phyloP scores from a whole-genome alignment of 2,113 vertebrate species.

The Oreochromis tanganicae region DNA sequence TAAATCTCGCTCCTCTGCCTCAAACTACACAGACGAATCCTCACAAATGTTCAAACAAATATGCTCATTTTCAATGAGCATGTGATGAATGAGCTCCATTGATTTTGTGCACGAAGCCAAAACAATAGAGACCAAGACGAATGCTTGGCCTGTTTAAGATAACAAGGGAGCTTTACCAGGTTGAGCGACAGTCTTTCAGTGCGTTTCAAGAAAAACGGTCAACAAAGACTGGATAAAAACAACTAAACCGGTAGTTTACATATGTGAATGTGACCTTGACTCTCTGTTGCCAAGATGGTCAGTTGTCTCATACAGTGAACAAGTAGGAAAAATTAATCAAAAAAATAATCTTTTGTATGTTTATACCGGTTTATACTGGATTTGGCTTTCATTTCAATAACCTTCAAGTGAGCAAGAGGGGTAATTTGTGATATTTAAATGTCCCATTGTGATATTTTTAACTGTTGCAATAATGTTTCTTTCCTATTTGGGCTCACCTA shows the following conservation, averaged over 20 bases:
- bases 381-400: background rate
- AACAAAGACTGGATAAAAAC: background rate
- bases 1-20: conserved; percentile 30
- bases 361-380: background rate
- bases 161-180: conserved; percentile 7
- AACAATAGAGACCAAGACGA: conserved; percentile 60
- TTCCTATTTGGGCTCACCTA: background rate
- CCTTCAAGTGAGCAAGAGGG: background rate
- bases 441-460: background rate
- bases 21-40: conserved; percentile 15
- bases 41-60: conserved; percentile 56
- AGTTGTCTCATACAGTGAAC: background rate
- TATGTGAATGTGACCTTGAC: background rate
- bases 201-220: background rate
- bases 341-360: background rate
- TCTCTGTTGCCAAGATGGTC: background rate
- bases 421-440: background rate
- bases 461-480: background rate
- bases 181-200: background rate
- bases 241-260: background rate
- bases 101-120: conserved; percentile 43
- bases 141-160: conserved; percentile 38
- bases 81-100: conserved; percentile 59
- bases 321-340: background rate
- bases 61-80: conserved; percentile 44